phyloP scores from a whole-genome alignment of 2,113 vertebrate species.

The Canis aureus region DNA sequence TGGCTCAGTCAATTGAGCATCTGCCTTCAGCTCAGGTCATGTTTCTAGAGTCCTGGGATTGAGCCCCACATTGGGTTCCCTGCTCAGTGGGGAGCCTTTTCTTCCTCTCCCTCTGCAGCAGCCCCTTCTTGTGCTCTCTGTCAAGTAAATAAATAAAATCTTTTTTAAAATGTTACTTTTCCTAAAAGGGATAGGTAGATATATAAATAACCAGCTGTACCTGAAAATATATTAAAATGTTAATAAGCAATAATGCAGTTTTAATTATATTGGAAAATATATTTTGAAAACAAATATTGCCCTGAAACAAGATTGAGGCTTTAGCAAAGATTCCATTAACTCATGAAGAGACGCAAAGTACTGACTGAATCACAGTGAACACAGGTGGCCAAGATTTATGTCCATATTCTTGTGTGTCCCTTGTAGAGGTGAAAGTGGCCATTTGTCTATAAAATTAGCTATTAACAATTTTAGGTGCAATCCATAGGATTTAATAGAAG shows the following conservation, averaged over 20 bases:
- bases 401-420: background rate
- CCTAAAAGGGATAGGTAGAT: background rate
- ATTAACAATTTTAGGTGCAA: constrained; percentile 35
- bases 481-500: constrained; percentile 24
- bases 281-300: constrained; percentile 55
- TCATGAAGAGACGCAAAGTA: background rate
- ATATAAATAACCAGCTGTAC: constrained; percentile 39
- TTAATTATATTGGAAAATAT: constrained; percentile 41
- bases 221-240: constrained; percentile 52
- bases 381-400: background rate
- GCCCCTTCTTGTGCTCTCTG: too few species aligned
- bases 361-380: background rate
- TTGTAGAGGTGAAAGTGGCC: background rate
- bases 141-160: too few species aligned
- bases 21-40: too few species aligned
- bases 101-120: too few species aligned
- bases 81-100: too few species aligned
- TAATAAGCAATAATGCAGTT: constrained; percentile 32
- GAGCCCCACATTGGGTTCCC: too few species aligned
- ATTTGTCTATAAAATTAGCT: constrained; percentile 27
- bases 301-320: constrained; percentile 41
- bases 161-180: background rate
- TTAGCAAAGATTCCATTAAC: background rate
- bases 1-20: too few species aligned
- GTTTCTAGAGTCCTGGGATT: too few species aligned